Conservation (phyloP, 2,113 vertebrate species). For the Rhinoptilus africanus region DNA sequence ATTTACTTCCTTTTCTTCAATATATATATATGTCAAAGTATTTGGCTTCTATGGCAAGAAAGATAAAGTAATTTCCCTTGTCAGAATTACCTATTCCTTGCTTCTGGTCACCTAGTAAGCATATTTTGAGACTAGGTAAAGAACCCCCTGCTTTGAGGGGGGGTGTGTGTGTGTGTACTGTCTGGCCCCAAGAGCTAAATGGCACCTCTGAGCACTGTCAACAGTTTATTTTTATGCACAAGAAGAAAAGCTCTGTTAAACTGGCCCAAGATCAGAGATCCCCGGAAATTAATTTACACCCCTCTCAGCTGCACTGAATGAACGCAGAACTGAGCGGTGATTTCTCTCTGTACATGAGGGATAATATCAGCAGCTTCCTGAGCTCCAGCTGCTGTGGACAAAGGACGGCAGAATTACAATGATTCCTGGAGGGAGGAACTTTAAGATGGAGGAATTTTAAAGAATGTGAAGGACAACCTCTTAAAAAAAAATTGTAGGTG, state of each 20-base stretch:
- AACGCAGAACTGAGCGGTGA: neutral
- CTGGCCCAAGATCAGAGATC: neutral
- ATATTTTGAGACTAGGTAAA: neutral
- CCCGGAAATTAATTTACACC: neutral
- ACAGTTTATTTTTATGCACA: neutral
- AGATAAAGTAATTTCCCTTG: neutral
- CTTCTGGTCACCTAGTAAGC: neutral
- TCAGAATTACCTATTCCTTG: neutral
- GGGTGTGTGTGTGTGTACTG: too few relatives aligned
- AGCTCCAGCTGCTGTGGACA: conserved; percentile 56
- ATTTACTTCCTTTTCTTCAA: neutral
- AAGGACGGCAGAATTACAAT: conserved; percentile 8
- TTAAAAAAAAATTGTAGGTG: conserved; percentile 51
- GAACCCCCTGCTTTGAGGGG: neutral
- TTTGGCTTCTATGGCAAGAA: neutral
- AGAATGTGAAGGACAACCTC: conserved; percentile 51
- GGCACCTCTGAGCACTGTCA: neutral
- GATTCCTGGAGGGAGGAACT: conserved; percentile 53
- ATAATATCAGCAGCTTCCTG: conserved; percentile 47
- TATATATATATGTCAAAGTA: neutral
- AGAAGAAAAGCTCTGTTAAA: conserved; percentile 24
- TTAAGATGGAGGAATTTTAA: conserved; percentile 59
- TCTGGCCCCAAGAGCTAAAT: neutral
- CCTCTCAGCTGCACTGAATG: neutral
- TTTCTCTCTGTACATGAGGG: neutral